Evolutionary conservation across 1,140 invertebrate species (phyloP), one percentile per base, ranked within the genome.

Genomic region (Meloidogyne hapla): DNA sequence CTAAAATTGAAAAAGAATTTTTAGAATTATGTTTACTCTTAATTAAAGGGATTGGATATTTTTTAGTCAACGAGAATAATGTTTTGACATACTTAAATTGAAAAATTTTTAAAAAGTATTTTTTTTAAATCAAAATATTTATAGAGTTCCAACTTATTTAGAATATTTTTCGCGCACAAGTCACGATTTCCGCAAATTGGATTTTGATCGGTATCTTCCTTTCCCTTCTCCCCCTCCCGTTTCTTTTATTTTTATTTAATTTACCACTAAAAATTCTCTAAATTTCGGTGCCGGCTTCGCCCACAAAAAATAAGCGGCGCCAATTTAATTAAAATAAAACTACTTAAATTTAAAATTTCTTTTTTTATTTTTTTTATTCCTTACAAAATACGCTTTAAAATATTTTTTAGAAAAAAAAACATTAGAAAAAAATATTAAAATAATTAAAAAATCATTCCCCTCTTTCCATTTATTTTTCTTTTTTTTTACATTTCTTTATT

Each of bases 161-260:
- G 9, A 33, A 9, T n/a, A 61, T 63, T 26, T 38, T 38, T 45
- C 68, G 70, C 21, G 70, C 70, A 64, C 70, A 40, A 61, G 70
- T 73, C 70, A 73, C 70, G 70, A 73, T 73, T 73, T 21, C 70
- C 70, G 56, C 70, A 73, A 73, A 71, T 73, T 73, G 56, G 70
- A 64, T 73, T 33, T 33, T 73, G 70, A 73, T 64, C 12, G 13
- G n/a, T 38, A 18, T n/a, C 28, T n/a, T n/a, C n/a, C 21, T 42
- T 26, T n/a, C 25, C 38, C 25, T 45, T 71, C n/a, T n/a, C n/a
- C n/a, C n/a, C n/a, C n/a, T n/a, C n/a, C n/a, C n/a, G n/a, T 25
- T 71, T 13, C 42, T 48, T 48, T 28, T 3, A 12, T 42, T 69
- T 23, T 69, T 48, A 9, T 15, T 62, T 25, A 23, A 62, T 15